Evolutionary conservation across 2,888 invertebrate species (phyloP), one percentile per base, ranked within the genome.

Genomic region (Rhabditoides inermis): DNA sequence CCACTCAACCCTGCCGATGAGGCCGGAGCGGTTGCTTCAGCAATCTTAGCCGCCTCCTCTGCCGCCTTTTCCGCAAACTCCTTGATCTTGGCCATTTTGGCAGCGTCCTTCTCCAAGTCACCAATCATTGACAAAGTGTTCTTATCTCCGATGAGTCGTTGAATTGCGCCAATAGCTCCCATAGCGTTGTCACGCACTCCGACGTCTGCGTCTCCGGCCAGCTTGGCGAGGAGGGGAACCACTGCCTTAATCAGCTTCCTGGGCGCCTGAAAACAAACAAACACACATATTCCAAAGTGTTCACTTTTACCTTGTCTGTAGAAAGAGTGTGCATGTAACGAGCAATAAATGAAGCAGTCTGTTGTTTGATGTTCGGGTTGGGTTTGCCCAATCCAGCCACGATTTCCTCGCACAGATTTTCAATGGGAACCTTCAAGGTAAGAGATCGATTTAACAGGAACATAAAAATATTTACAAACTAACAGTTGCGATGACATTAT

Each of bases 91-190:
- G 61, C 55, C 55, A 61, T 56, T 48, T 63, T 65, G 28, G 91
- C 79, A 39, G 84, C 84, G 76, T 98, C 95, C 0, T 55, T 49
- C 2, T 53, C 50, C 2, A 95, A 78, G 76, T 94, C 94, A 1
- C 84, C 84, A 23, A 94, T 82, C 76, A 89, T 88, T 0, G 89
- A 87, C 26, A 42, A 83, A 83, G 95, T 85, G 36, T 85, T 84
- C 78, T 90, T 90, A 73, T 95, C 94, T 1, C 92, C 88, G 12
- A 92, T 87, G 3, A 92, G 83, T 78, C 91, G 92, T 81, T 90
- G 85, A 0, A 90, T 84, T 0, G 90, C 90, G 10, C 95, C 98
- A 10, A 98, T 78, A 0, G 92, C 91, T 76, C 90, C 88, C 0
- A 89, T 88, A 0, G 91, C 86, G 52, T 86, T 86, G 76, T 98